phyloP scores from a whole-genome alignment of 2,888 invertebrate genomes.

The Fragum whitleyi region DNA sequence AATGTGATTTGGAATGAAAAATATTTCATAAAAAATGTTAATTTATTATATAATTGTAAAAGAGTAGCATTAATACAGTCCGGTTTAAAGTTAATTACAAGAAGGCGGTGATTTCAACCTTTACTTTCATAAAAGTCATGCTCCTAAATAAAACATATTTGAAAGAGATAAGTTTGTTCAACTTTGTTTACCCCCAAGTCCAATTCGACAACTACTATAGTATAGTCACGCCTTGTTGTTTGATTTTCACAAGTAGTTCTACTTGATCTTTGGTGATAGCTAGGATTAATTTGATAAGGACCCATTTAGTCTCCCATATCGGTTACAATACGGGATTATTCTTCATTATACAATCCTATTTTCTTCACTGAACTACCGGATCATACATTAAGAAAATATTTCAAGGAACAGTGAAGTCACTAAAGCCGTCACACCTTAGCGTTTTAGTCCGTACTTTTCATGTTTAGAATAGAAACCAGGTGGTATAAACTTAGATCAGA shows the following conservation, averaged over 20 bases:
- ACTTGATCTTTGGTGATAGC: constrained; percentile 15
- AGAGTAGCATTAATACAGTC: too few species aligned
- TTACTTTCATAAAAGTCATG: not conserved
- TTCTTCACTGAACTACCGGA: too few species aligned
- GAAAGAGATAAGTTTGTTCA: constrained; percentile 8
- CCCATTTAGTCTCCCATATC: not conserved
- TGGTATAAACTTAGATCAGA: too few species aligned
- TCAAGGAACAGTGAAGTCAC: too few species aligned
- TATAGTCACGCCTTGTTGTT: constrained; percentile 14
- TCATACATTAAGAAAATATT: too few species aligned
- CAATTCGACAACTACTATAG: not conserved
- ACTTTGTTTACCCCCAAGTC: not conserved
- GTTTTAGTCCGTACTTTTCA: too few species aligned
- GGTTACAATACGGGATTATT: not conserved
- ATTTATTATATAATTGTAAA: too few species aligned
- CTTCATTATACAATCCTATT: not conserved
- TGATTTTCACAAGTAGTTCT: constrained; percentile 8
- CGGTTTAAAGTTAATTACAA: not conserved
- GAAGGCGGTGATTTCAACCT: not conserved
- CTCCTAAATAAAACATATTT: not conserved
- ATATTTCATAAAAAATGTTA: too few species aligned
- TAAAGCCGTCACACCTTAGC: too few species aligned
- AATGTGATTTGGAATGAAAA: too few species aligned
- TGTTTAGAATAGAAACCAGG: too few species aligned
- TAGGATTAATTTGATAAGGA: constrained; percentile 6